Evolutionary conservation across 92 coral and sea anemone genomes (phyloP), one percentile per base, ranked within the genome.

Genomic region (Heteractis magnifica): DNA sequence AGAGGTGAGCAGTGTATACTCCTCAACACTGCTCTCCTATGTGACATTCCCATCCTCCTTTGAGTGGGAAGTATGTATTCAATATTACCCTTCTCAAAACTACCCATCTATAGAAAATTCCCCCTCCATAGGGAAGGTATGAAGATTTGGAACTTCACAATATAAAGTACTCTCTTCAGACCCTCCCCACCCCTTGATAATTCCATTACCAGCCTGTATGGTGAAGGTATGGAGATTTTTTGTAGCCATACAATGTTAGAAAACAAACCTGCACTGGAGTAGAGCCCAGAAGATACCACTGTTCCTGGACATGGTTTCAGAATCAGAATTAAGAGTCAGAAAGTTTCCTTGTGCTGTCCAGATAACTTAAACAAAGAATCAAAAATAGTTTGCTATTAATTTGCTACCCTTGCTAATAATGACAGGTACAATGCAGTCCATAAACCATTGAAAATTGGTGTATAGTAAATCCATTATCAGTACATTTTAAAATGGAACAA

Each of bases 201-300:
- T 56, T 58, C 62, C 64, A 11, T 11, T 58, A 34, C 44, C 3
- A n/a, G n/a, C 44, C 44, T n/a, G 7, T n/a, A 21, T 62, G n/a
- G n/a, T 18, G 9, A 53, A 53, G 10, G 9, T 53, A 8, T 53
- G 10, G 13, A 53, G 58, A 12, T 53, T 12, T 53, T 8, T 53
- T 8, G 58, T 8, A 53, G 4, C 20, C 70, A 55, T 59, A 6
- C 4, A 15, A 23, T 7, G 10, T 10, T 26, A 23, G 8, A 68
- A 0, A 68, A 68, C 73, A 72, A 74, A 96, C 99, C 99, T 97
- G 91, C 98, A 92, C 74, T 97, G 99, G 6, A 97, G 78, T 79
- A 97, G 76, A 3, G 99, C 99, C 99, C 99, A 97, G 79, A 97
- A 97, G 68, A 97, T 94, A 8, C 99, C 99, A 89, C 99, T 97